Conservation (phyloP, 2,797 vertebrate genomes). For the Labeo calbasu region DNA sequence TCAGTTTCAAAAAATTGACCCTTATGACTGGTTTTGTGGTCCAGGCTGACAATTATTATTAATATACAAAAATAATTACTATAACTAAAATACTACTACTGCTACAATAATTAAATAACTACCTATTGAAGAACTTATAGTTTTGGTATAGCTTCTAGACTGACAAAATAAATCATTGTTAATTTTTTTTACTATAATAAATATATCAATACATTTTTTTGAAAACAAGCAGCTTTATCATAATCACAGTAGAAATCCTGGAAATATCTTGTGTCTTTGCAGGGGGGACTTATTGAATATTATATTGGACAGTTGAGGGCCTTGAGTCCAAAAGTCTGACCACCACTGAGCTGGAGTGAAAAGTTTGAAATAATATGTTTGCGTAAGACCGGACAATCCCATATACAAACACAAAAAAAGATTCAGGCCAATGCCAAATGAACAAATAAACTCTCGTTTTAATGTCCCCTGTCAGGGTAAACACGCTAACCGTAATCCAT, state of each 20-base stretch:
- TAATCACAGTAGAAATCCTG: background rate
- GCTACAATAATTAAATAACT: no score
- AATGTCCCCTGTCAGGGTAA: constrained; percentile 66
- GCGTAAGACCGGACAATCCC: background rate
- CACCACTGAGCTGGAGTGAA: background rate
- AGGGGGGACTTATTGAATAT: background rate
- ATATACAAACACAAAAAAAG: background rate
- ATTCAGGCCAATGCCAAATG: constrained; percentile 44
- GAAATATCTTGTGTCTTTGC: background rate
- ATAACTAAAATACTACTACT: no score
- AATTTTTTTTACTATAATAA: background rate
- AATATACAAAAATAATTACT: no score
- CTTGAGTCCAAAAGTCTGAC: background rate
- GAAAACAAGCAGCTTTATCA: background rate
- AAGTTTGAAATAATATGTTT: constrained; percentile 24
- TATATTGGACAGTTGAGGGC: background rate
- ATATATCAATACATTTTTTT: background rate
- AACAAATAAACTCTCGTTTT: constrained; percentile 63
- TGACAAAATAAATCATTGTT: no score
- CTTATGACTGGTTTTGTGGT: no score
- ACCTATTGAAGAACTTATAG: no score
- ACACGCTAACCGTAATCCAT: constrained; percentile 68
- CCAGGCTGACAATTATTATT: no score
- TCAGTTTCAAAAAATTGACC: no score
- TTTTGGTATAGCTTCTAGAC: no score